A percentile compares a stretch with the other conserved stretches of the same genome.
These are phyloP conservation scores for Pseudonaja textilis DNA, from an alignment of 2,113 vertebrate species.

Conservation along the genomic window DNA sequence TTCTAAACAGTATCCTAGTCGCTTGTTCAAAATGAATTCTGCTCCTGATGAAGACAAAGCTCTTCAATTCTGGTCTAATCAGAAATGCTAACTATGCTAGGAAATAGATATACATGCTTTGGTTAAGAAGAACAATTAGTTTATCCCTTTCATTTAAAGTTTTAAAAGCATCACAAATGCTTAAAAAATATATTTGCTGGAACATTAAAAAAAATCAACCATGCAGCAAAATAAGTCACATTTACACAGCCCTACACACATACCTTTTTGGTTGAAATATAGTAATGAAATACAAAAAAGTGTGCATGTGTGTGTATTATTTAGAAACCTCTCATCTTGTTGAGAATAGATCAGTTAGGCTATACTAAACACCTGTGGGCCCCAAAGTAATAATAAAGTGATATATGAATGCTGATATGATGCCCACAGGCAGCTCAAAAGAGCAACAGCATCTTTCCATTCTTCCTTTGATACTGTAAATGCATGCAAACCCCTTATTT, in stretches of 20 bases:
- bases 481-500: background rate
- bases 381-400: background rate
- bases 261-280: background rate
- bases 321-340: background rate
- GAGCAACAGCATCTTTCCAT: background rate
- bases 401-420: background rate
- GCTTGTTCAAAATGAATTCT: background rate
- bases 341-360: background rate
- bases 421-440: background rate
- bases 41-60: background rate
- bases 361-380: background rate
- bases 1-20: background rate
- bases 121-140: background rate
- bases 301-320: background rate
- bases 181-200: background rate
- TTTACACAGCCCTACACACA: background rate
- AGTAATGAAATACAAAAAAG: background rate
- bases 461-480: background rate
- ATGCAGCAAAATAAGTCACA: background rate
- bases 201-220: background rate
- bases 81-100: background rate
- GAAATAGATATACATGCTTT: background rate
- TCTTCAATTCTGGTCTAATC: background rate
- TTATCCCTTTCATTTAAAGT: background rate
- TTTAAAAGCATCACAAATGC: background rate